Evolutionary conservation across 2,797 vertebrate species (phyloP), one percentile per base, ranked within the genome.

Genomic region (Enteromius paludinosus): DNA sequence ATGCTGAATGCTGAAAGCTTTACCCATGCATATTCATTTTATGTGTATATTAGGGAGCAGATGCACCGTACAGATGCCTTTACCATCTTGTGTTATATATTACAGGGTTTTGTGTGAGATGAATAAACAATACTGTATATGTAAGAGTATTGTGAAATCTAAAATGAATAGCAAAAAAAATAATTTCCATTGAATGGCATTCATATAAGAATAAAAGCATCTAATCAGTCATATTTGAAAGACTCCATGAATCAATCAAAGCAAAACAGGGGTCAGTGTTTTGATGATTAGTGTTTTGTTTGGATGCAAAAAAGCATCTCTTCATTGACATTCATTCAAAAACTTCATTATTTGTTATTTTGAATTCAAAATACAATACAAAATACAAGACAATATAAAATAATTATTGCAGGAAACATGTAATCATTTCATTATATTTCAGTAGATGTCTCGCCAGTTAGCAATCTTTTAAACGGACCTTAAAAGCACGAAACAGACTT

Each of bases 1-100:
- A 80, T 25, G 23, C 62, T 78, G 35, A 25, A 38, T 41, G 54
- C 28, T 66, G 61, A 78, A 52, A 5, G 20, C 61, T 35, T 61
- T 28, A 81, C 52, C 3, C 35, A 0, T 25, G 25, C 41, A 49
- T 62, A 72, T 72, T 71, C 28, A 45, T 25, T 25, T 8, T 5
- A 72, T 62, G 69, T 49, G 41, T 25, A 49, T 62, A 47, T 80
- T 49, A 72, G 20, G 23, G n/a, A 64, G 45, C 79, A 80, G 78
- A 56, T 59, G 52, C 49, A 71, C 17, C 3, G 11, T 49, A 54
- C 6, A 15, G 43, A 66, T 33, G 28, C 43, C 35, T 65, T 65
- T 35, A 33, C 3, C 59, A 78, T 65, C 30, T 78, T 78, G 59
- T 0, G 15, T 78, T n/a, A 52, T 49, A 30, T 49, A 30, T 38